These are phyloP conservation scores for Thamnophis elegans DNA, from an alignment of 2,797 vertebrate species.

Conservation along the genomic window DNA sequence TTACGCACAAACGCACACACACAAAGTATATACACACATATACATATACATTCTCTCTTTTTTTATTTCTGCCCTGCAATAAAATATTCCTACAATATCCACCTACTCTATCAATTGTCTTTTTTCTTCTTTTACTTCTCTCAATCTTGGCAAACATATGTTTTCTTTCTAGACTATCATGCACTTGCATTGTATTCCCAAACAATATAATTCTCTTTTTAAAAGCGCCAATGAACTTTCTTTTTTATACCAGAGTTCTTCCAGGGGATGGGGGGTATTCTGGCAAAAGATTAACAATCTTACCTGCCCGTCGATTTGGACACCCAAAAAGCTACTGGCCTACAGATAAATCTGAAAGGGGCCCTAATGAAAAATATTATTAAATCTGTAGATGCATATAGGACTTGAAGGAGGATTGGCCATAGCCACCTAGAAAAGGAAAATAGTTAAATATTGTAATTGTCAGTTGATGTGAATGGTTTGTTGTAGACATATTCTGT, in stretches of 20 bases:
- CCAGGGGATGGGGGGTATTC: accelerated
- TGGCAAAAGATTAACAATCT: background rate
- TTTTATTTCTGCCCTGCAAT: background rate
- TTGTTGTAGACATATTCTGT: background rate
- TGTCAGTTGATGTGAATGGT: background rate
- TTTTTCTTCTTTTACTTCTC: background rate
- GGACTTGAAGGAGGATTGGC: background rate
- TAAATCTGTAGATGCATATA: background rate
- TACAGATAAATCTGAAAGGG: background rate
- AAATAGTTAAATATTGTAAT: background rate
- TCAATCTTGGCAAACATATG: background rate
- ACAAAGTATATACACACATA: background rate
- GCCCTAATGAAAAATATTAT: background rate
- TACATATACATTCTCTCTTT: too few relatives aligned
- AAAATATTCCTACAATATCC: background rate
- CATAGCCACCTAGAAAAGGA: background rate
- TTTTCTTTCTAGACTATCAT: background rate
- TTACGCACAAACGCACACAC: background rate
- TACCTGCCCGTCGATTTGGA: background rate
- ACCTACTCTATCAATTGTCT: background rate
- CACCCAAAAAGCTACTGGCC: background rate
- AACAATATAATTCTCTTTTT: background rate
- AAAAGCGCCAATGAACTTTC: background rate
- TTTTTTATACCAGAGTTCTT: background rate
- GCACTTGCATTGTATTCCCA: background rate